phyloP scores from a whole-genome alignment of 64 coral and sea anemone genomes.

The Acropora yongei region DNA sequence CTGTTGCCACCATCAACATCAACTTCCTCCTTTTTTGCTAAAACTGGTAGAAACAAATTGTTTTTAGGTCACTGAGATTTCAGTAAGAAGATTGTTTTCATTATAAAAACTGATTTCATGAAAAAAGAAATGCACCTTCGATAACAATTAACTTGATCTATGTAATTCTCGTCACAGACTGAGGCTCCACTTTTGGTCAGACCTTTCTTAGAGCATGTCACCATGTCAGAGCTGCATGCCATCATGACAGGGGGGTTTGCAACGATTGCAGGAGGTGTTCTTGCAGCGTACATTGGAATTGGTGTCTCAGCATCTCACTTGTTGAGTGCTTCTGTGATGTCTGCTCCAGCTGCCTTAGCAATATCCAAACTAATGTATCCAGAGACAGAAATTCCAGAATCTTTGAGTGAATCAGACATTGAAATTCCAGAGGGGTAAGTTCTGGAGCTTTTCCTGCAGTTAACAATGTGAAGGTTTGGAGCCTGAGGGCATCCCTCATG shows the following conservation, averaged over 20 bases:
- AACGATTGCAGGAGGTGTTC: constrained; percentile 89
- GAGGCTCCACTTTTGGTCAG: constrained; percentile 87
- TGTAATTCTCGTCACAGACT: constrained; percentile 37
- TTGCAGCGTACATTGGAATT: constrained; percentile 89
- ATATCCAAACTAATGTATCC: constrained; percentile 94
- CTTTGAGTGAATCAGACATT: constrained; percentile 78
- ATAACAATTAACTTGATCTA: no score
- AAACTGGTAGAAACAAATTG: no score
- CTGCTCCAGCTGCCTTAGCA: constrained; percentile 87
- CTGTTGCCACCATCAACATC: no score
- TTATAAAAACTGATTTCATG: no score
- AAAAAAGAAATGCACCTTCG: no score
- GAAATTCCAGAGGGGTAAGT: constrained; percentile 85
- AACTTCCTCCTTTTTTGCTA: no score
- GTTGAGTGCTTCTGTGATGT: constrained; percentile 92
- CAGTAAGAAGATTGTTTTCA: no score
- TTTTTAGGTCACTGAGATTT: no score
- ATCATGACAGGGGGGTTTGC: constrained; percentile 97
- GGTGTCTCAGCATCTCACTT: constrained; percentile 88
- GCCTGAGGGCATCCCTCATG: no score
- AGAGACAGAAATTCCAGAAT: constrained; percentile 81
- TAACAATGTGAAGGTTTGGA: no score
- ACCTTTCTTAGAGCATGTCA: constrained; percentile 85
- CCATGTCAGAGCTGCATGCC: constrained; percentile 93
- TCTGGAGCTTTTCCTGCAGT: no score